These are phyloP conservation scores for Danionella cerebrum DNA, from an alignment of 2,113 vertebrate genomes.

Conservation along the genomic window DNA sequence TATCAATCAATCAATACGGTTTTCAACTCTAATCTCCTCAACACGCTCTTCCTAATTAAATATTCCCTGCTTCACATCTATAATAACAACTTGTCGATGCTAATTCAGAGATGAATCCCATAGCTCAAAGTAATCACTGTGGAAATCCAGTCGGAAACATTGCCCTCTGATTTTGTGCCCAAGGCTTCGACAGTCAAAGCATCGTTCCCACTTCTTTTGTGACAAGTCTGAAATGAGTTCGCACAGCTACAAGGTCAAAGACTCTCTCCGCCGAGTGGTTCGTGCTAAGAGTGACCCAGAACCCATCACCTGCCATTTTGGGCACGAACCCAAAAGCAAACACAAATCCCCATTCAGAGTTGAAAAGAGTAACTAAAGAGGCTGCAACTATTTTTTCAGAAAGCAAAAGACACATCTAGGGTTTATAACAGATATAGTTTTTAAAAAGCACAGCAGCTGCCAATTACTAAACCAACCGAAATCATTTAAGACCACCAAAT, in stretches of 20 bases:
- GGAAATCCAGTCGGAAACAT: conserved; percentile 24
- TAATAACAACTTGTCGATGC: conserved; percentile 37
- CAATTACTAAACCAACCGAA: neutral
- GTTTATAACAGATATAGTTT: too few species aligned
- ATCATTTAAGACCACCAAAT: neutral
- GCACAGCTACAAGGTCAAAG: conserved; percentile 36
- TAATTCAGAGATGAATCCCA: conserved; percentile 31
- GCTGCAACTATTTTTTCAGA: conserved; percentile 2
- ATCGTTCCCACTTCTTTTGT: conserved; percentile 25
- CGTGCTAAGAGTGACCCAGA: conserved; percentile 9
- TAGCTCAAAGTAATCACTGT: conserved; percentile 34
- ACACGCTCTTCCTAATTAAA: conserved; percentile 11
- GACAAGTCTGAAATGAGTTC: conserved; percentile 33
- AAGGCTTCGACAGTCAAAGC: conserved; percentile 27
- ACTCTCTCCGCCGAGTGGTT: conserved; percentile 2
- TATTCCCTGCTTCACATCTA: conserved; percentile 24
- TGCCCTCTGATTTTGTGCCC: neutral
- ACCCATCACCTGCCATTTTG: conserved; percentile 46
- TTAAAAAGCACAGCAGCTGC: neutral
- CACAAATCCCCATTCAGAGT: conserved; percentile 35
- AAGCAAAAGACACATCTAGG: neutral
- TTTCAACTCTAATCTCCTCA: neutral
- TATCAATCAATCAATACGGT: too few species aligned
- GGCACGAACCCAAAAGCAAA: conserved; percentile 37
- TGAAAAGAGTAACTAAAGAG: conserved; percentile 27